Evolutionary conservation across 1,140 invertebrate genomes (phyloP).

Genomic region (Chrysoperla carnea): DNA sequence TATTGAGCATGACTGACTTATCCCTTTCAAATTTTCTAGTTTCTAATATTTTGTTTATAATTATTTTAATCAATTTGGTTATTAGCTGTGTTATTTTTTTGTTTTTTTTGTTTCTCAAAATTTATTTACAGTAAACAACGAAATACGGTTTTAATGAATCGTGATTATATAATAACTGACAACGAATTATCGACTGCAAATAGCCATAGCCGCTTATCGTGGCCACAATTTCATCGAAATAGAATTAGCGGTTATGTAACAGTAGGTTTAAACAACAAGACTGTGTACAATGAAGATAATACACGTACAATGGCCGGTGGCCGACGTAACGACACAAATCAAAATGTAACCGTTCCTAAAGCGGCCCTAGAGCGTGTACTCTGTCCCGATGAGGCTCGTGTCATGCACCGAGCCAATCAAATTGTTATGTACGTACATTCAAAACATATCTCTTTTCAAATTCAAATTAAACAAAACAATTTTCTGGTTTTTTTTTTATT

Average conservation of each 20-base stretch:
- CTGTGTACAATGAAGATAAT: conserved; percentile 1
- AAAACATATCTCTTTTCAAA: background rate
- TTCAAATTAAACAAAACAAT: background rate
- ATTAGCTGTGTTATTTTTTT: conserved; percentile 1
- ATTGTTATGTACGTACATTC: conserved; percentile 60
- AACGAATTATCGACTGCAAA: conserved; percentile 11
- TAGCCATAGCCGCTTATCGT: conserved; percentile 17
- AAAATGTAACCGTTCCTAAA: conserved; percentile 7
- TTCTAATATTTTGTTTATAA: no score
- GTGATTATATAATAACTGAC: conserved; percentile 8
- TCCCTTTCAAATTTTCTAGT: no score
- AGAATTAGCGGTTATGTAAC: background rate
- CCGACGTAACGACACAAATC: conserved; percentile 15
- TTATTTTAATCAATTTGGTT: no score
- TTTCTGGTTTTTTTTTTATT: conserved; percentile 1
- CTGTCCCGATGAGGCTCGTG: conserved; percentile 52
- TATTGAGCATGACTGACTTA: no score
- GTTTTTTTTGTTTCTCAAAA: conserved; percentile 1
- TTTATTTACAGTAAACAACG: conserved; percentile 16
- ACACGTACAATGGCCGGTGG: background rate
- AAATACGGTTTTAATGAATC: conserved; percentile 13
- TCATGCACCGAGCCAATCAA: conserved; percentile 64
- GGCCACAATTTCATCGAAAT: conserved; percentile 12
- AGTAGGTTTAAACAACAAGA: background rate
- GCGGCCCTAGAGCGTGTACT: conserved; percentile 30